A percentile compares a stretch with the other conserved stretches of the same genome.
These are phyloP conservation scores for Umimayanthus chanpuru DNA, from an alignment of 92 coral and sea anemone species.

Conservation along the genomic window DNA sequence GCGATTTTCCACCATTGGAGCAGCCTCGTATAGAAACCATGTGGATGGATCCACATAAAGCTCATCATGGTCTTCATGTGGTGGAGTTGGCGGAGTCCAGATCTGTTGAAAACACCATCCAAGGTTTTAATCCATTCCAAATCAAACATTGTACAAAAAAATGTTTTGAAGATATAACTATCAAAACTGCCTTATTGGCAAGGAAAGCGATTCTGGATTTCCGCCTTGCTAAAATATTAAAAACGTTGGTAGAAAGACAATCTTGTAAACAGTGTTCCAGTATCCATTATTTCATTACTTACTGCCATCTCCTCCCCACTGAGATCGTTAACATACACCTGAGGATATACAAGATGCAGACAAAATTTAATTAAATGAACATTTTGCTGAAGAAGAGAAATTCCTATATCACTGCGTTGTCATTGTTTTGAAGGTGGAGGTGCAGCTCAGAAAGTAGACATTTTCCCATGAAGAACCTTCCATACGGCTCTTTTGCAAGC, in stretches of 20 bases:
- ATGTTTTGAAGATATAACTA: not conserved
- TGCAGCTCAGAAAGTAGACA: no score
- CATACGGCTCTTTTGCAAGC: no score
- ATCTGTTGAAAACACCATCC: slow-evolving; percentile 53
- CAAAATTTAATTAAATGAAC: not conserved
- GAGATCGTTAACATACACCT: slow-evolving; percentile 92
- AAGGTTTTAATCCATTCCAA: not conserved
- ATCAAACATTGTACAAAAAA: not conserved
- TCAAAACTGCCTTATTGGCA: not conserved
- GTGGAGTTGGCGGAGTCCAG: slow-evolving; percentile 99
- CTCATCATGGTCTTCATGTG: slow-evolving; percentile 90
- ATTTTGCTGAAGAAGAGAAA: not conserved
- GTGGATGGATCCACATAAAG: slow-evolving; percentile 76
- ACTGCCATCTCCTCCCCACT: slow-evolving; percentile 99
- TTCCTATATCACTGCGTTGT: no score
- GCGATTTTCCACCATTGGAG: slow-evolving; percentile 68
- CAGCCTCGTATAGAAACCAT: slow-evolving; percentile 74
- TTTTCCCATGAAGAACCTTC: no score
- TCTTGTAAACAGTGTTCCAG: not conserved
- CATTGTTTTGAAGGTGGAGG: no score
- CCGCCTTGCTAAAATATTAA: not conserved
- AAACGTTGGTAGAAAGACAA: not conserved
- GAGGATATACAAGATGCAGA: slow-evolving; percentile 29
- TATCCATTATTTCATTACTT: slow-evolving; percentile 39
- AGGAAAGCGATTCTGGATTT: not conserved